Conservation (phyloP, 2,113 vertebrate genomes). For the Notiomystis cincta region DNA sequence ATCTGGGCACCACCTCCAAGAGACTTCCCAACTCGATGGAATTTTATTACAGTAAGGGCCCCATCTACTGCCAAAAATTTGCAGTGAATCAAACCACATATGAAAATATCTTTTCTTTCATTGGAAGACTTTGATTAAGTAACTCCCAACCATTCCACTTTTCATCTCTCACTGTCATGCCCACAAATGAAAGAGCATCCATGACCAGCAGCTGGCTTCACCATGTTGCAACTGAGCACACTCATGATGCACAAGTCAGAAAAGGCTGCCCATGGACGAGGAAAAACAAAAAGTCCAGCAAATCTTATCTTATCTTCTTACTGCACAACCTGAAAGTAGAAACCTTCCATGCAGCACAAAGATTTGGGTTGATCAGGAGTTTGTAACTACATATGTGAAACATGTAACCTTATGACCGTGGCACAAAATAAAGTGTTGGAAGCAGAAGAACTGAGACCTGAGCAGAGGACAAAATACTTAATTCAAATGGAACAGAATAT, state of each 20-base stretch:
- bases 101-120: not conserved
- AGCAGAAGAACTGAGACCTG: not conserved
- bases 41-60: constrained; percentile 56
- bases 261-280: not conserved
- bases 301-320: not conserved
- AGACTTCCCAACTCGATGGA: not conserved
- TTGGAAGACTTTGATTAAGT: not conserved
- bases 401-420: too few relatives aligned
- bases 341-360: not conserved
- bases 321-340: not conserved
- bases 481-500: not conserved
- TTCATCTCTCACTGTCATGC: not conserved
- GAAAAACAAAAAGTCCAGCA: not conserved
- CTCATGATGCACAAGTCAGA: not conserved
- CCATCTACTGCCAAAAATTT: constrained; percentile 53
- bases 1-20: not conserved
- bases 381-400: not conserved
- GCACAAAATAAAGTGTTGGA: not conserved
- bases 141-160: not conserved
- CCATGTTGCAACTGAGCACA: not conserved
- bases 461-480: not conserved
- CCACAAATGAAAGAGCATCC: not conserved
- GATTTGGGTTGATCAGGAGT: not conserved
- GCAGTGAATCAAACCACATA: constrained; percentile 24
- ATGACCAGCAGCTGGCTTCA: not conserved